Evolutionary conservation across 2,888 invertebrate species (phyloP).

Genomic region (Caenorhabditis plicata): DNA sequence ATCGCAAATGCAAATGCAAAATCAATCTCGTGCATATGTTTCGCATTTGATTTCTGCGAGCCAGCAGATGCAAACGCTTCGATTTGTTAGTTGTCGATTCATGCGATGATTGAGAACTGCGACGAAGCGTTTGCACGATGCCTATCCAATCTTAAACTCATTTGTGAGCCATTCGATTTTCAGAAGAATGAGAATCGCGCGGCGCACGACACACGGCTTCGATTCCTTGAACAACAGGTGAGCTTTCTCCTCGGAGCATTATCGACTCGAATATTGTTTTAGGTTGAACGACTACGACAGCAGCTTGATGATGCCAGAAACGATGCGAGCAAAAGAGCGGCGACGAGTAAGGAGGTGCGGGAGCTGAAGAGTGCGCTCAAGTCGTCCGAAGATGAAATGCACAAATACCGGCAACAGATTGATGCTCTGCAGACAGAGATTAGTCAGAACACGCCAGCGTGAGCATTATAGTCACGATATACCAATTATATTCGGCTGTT

Average conservation of each 20-base stretch:
- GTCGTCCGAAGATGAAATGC: constrained; percentile 56
- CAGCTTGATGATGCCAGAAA: constrained; percentile 55
- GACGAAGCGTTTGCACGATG: constrained; percentile 21
- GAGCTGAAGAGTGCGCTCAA: constrained; percentile 49
- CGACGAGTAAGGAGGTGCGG: constrained; percentile 23
- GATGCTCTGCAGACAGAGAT: constrained; percentile 45
- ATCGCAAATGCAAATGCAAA: too few relatives aligned
- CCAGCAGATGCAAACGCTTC: constrained; percentile 1
- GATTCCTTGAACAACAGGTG: constrained; percentile 28
- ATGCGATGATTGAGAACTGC: constrained; percentile 5
- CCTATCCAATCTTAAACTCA: constrained; percentile 20
- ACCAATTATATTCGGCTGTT: not conserved
- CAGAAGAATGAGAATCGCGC: constrained; percentile 14
- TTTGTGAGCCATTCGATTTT: constrained; percentile 11
- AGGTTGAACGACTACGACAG: constrained; percentile 57
- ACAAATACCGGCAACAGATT: constrained; percentile 53
- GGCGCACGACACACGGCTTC: constrained; percentile 16
- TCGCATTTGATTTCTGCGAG: not conserved
- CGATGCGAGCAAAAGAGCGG: constrained; percentile 11
- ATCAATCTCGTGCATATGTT: not conserved
- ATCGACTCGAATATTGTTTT: not conserved
- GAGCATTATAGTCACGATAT: constrained; percentile 1
- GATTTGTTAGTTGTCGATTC: too few relatives aligned
- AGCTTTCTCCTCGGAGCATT: not conserved
- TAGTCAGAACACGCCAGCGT: constrained; percentile 26